phyloP scores from a whole-genome alignment of 2,797 vertebrate genomes.

The Mormyrus hasselquistii region DNA sequence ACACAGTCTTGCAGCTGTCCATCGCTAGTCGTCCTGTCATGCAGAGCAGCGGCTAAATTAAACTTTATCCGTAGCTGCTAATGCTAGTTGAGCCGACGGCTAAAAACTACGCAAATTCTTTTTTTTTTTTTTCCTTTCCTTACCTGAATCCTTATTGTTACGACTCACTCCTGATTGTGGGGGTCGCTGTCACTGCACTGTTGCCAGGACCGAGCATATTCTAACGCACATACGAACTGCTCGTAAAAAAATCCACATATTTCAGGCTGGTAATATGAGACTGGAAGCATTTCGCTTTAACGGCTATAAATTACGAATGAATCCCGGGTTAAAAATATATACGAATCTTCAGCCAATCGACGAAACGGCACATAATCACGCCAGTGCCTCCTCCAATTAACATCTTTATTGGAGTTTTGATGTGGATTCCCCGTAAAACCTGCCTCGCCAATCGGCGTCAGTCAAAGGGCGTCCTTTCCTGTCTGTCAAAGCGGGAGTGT shows the following conservation, averaged over 20 bases:
- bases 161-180: not conserved
- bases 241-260: not conserved
- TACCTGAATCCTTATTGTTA: not conserved
- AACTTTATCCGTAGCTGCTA: not conserved
- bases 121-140: not conserved
- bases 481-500: not conserved
- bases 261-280: not conserved
- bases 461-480: not conserved
- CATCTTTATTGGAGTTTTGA: slow-evolving; percentile 2
- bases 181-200: not conserved
- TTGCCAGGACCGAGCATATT: not conserved
- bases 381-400: not conserved
- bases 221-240: not conserved
- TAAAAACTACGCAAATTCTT: not conserved
- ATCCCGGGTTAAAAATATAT: not conserved
- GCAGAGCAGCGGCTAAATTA: not conserved
- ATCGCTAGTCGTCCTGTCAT: not conserved
- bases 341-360: not conserved
- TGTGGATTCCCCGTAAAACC: not conserved
- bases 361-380: not conserved
- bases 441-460: not conserved
- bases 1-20: not conserved
- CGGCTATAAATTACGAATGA: not conserved
- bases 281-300: not conserved
- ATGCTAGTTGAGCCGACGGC: not conserved